Evolutionary conservation across 2,797 vertebrate species (phyloP).

Genomic region (Caiman crocodilus): DNA sequence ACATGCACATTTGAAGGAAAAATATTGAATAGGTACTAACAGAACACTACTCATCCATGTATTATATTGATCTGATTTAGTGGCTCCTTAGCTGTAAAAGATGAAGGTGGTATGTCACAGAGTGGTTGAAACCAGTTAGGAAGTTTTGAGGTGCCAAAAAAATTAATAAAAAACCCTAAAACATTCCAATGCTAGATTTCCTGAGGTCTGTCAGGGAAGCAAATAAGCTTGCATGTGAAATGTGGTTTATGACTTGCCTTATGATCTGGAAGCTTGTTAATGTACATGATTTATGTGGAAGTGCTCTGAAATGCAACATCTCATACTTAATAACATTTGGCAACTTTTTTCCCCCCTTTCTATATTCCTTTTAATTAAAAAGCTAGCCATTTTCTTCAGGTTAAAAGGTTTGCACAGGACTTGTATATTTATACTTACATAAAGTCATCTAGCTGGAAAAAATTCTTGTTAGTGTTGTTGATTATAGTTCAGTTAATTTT

Average conservation of each 20-base stretch:
- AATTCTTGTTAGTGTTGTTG: background rate
- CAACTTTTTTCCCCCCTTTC: constrained; percentile 39
- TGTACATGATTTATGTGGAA: background rate
- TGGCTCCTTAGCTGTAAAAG: constrained; percentile 65
- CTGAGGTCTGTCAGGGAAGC: constrained; percentile 46
- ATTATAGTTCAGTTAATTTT: background rate
- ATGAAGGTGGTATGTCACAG: constrained; percentile 49
- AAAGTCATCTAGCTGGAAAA: background rate
- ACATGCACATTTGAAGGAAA: background rate
- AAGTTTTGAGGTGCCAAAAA: constrained; percentile 59
- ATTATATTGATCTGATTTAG: constrained; percentile 47
- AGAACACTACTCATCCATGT: background rate
- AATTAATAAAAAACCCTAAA: constrained; percentile 68
- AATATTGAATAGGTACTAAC: background rate
- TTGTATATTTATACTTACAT: constrained; percentile 8
- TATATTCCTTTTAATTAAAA: background rate
- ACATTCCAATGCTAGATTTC: constrained; percentile 56
- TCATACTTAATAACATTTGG: background rate
- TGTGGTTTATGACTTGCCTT: constrained; percentile 60
- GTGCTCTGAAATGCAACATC: background rate
- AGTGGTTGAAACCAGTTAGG: constrained; percentile 62
- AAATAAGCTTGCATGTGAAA: constrained; percentile 49
- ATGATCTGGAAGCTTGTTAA: constrained; percentile 48
- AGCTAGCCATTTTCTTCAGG: background rate
- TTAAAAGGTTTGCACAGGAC: constrained; percentile 22